These are phyloP conservation scores for Nephrotoma guestfalica DNA, from an alignment of 2,888 invertebrate genomes.

Conservation along the genomic window DNA sequence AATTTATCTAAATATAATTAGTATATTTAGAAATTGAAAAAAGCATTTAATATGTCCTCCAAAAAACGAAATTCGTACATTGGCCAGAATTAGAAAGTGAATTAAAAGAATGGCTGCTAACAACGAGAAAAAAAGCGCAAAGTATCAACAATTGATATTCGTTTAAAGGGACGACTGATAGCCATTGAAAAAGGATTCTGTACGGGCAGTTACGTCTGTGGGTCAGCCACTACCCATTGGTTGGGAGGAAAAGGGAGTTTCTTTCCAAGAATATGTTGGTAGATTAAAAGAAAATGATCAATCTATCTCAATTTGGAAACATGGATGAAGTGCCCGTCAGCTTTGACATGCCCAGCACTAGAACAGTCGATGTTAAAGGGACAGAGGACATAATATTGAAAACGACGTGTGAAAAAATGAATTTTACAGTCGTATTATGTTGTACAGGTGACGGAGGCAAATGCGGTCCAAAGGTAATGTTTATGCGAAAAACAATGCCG, in stretches of 20 bases:
- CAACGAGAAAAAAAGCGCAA: background rate
- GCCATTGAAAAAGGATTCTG: background rate
- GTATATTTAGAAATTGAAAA: too few relatives aligned
- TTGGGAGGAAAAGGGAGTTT: background rate
- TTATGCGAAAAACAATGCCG: background rate
- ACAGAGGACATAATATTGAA: background rate
- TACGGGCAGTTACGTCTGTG: background rate
- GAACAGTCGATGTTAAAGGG: background rate
- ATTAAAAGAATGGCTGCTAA: background rate
- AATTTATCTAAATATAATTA: too few relatives aligned
- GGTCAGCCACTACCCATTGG: background rate
- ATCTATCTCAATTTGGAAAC: background rate
- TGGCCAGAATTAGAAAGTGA: background rate
- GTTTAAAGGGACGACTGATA: background rate
- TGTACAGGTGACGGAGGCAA: background rate
- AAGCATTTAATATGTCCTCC: too few relatives aligned
- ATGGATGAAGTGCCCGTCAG: background rate
- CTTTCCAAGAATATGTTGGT: background rate
- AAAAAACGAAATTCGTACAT: too few relatives aligned
- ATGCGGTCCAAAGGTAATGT: background rate
- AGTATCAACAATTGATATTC: background rate
- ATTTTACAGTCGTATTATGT: background rate
- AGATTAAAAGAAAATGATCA: too few relatives aligned
- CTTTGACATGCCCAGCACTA: background rate
- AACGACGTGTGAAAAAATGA: background rate